phyloP scores from a whole-genome alignment of 2,888 invertebrate genomes.

The Bibio marci region DNA sequence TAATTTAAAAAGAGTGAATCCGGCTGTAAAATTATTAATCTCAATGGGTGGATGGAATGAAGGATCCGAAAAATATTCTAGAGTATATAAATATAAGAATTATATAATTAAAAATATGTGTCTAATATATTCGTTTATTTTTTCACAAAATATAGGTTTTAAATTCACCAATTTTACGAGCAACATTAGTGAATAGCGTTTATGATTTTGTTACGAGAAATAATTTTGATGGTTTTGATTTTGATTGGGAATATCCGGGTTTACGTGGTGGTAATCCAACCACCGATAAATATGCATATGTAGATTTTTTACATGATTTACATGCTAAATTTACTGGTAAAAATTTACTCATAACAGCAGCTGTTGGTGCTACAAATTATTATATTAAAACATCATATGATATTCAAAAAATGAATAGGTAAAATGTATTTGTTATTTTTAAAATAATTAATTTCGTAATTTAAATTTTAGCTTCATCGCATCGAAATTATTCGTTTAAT shows the following conservation, averaged over 20 bases:
- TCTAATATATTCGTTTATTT: too few relatives aligned
- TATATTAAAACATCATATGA: constrained; percentile 32
- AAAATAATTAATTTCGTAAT: too few relatives aligned
- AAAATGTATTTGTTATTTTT: neutral
- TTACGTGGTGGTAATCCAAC: constrained; percentile 27
- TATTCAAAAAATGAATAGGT: constrained; percentile 25
- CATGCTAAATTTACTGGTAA: constrained; percentile 20
- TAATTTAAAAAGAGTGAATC: constrained; percentile 14
- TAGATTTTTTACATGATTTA: constrained; percentile 18
- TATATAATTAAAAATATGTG: too few relatives aligned
- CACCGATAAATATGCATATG: constrained; percentile 16
- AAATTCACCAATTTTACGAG: constrained; percentile 5
- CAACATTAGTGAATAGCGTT: constrained; percentile 31
- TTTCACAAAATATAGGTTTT: too few relatives aligned
- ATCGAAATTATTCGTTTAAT: too few relatives aligned
- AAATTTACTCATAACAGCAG: constrained; percentile 29
- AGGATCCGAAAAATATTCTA: constrained; percentile 31
- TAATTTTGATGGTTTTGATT: constrained; percentile 41
- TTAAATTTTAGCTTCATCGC: too few relatives aligned
- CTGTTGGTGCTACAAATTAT: constrained; percentile 31
- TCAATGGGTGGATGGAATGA: constrained; percentile 43
- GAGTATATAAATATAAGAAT: too few relatives aligned
- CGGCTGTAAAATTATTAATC: constrained; percentile 29
- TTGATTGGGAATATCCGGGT: constrained; percentile 44
- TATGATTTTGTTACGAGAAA: constrained; percentile 31